Evolutionary conservation across 2,113 vertebrate genomes (phyloP).

Genomic region (Gambusia affinis): DNA sequence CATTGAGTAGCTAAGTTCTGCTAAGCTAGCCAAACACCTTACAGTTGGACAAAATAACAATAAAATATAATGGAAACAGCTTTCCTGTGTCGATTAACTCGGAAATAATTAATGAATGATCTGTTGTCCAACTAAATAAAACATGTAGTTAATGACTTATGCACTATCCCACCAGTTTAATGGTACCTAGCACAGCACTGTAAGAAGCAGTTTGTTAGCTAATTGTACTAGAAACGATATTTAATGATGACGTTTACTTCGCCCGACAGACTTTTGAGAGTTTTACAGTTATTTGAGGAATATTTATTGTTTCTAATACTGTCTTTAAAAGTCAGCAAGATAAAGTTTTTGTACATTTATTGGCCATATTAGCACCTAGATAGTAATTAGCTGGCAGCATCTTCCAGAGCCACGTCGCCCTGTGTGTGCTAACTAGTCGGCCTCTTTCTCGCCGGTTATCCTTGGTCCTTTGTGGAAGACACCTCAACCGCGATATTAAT

Average conservation of each 20-base stretch:
- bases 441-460: slow-evolving; percentile 8
- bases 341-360: background rate
- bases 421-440: slow-evolving; percentile 18
- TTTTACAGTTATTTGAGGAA: background rate
- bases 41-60: background rate
- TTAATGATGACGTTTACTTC: background rate
- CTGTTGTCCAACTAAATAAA: background rate
- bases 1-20: slow-evolving; percentile 41
- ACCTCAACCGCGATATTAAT: background rate
- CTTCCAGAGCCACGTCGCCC: slow-evolving; percentile 71
- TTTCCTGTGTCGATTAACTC: rapidly evolving
- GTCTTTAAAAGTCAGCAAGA: rapidly evolving
- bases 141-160: background rate
- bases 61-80: background rate
- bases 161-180: background rate
- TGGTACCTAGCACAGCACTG: slow-evolving; percentile 4
- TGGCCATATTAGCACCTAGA: background rate
- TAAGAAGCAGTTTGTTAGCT: slow-evolving; percentile 25
- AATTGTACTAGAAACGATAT: background rate
- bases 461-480: background rate
- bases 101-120: too few species aligned
- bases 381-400: slow-evolving; percentile 36
- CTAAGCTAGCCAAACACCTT: slow-evolving; percentile 25
- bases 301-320: background rate
- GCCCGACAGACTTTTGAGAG: rapidly evolving